Evolutionary conservation across 2,113 vertebrate genomes (phyloP).

Genomic region (Emydocephalus ijimae): DNA sequence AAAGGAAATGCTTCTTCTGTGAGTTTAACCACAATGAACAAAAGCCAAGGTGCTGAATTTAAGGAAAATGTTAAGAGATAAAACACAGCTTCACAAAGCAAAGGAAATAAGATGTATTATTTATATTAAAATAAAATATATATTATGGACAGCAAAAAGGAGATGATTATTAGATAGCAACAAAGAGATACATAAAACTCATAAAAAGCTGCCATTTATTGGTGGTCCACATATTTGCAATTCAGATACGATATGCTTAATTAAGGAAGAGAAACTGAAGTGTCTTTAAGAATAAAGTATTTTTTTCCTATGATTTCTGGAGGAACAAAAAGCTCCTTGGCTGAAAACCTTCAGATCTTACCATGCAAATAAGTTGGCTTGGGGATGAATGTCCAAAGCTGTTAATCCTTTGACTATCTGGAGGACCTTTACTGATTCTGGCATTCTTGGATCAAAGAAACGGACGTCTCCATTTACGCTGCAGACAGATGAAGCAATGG

Average conservation of each 20-base stretch:
- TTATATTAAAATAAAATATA: not conserved
- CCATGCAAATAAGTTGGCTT: constrained; percentile 94
- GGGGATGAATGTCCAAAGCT: constrained; percentile 93
- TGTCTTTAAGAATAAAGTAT: not conserved
- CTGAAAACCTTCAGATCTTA: constrained; percentile 59
- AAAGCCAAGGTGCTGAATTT: not conserved
- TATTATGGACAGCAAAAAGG: not conserved
- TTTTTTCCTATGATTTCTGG: not conserved
- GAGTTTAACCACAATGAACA: fast-evolving
- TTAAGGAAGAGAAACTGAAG: fast-evolving
- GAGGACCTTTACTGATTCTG: constrained; percentile 87
- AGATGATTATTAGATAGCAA: not conserved
- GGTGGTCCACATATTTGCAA: not conserved
- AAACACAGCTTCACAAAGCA: not conserved
- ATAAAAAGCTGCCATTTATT: not conserved
- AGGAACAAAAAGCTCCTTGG: not conserved
- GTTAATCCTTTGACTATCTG: constrained; percentile 96
- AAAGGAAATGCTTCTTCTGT: fast-evolving
- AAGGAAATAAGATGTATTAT: not conserved
- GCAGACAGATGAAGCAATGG: constrained; percentile 2
- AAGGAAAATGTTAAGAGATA: fast-evolving
- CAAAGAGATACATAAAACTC: not conserved
- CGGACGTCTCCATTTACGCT: constrained; percentile 95
- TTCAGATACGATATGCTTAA: not conserved
- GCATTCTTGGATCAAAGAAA: constrained; percentile 87